Percentiles rank a stretch among this genome's conserved stretches.
phyloP scores from a whole-genome alignment of 2,888 invertebrate genomes.

The Dynastes grantii region DNA sequence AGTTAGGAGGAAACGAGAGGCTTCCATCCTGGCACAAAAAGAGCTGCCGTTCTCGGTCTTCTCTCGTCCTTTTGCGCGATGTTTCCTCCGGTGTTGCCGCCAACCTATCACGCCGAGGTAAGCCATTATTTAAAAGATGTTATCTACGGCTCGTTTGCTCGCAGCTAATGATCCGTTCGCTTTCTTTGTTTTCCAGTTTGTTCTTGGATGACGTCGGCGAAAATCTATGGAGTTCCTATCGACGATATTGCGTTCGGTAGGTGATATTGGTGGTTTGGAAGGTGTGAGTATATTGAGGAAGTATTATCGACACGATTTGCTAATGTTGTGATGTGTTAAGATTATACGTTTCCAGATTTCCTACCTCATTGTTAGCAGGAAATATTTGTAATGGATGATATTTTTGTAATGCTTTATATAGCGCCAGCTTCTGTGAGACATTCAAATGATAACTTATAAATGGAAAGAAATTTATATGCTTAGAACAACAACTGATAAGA shows the following conservation, averaged over 20 bases:
- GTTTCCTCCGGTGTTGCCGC: slow-evolving; percentile 11
- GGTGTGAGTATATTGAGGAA: slow-evolving; percentile 16
- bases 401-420: too few relatives aligned
- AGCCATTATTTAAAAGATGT: slow-evolving; percentile 49
- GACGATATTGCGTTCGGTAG: slow-evolving; percentile 21
- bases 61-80: slow-evolving; percentile 17
- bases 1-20: slow-evolving; percentile 7
- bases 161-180: slow-evolving; percentile 47
- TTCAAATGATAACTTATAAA: too few relatives aligned
- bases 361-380: background rate
- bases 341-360: slow-evolving; percentile 4
- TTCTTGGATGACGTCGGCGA: slow-evolving; percentile 42
- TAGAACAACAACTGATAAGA: too few relatives aligned
- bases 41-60: background rate
- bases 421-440: too few relatives aligned
- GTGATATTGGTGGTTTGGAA: background rate
- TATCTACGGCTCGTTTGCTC: slow-evolving; percentile 46
- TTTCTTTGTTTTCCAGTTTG: slow-evolving; percentile 47
- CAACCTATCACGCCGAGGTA: slow-evolving; percentile 16
- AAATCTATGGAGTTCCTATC: slow-evolving; percentile 34
- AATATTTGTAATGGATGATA: background rate
- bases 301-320: slow-evolving; percentile 9
- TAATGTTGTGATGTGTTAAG: slow-evolving; percentile 5
- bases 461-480: too few relatives aligned
- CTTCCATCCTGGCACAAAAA: background rate